Conservation (phyloP, 1,140 invertebrate genomes). For the Oryctes rhinoceros region DNA sequence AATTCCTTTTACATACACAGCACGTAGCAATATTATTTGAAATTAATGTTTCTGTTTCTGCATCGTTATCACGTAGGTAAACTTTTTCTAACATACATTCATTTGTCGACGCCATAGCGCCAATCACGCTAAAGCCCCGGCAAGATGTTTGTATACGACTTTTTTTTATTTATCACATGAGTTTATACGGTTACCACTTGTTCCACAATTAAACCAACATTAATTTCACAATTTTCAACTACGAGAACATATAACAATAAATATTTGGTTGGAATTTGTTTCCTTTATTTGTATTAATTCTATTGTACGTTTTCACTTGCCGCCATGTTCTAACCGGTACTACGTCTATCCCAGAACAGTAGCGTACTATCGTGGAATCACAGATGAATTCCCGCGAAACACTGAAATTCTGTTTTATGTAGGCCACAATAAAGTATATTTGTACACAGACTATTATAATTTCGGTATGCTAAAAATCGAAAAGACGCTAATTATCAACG, state of each 20-base stretch:
- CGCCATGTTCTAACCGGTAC: conserved; percentile 31
- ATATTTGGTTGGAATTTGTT: conserved; percentile 12
- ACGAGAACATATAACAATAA: conserved; percentile 14
- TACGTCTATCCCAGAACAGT: neutral
- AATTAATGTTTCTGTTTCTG: neutral
- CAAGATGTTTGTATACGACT: conserved; percentile 35
- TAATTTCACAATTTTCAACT: neutral
- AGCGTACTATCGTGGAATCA: neutral
- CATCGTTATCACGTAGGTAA: conserved; percentile 16
- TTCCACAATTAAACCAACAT: neutral
- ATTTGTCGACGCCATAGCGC: conserved; percentile 38
- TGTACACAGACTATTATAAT: too few species aligned
- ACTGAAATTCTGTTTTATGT: too few species aligned
- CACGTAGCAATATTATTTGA: conserved; percentile 4
- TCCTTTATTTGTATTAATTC: neutral
- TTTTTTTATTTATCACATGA: neutral
- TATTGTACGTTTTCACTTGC: conserved; percentile 37
- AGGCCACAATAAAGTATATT: too few species aligned
- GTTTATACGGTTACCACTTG: neutral
- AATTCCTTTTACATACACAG: conserved; percentile 27
- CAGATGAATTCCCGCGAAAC: neutral
- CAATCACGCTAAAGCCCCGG: conserved; percentile 36
- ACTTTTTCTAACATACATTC: conserved; percentile 32
- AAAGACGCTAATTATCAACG: too few species aligned
- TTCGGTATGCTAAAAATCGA: too few species aligned